These are phyloP conservation scores for Penaeus monodon DNA, from an alignment of 2,888 invertebrate species.

Conservation along the genomic window DNA sequence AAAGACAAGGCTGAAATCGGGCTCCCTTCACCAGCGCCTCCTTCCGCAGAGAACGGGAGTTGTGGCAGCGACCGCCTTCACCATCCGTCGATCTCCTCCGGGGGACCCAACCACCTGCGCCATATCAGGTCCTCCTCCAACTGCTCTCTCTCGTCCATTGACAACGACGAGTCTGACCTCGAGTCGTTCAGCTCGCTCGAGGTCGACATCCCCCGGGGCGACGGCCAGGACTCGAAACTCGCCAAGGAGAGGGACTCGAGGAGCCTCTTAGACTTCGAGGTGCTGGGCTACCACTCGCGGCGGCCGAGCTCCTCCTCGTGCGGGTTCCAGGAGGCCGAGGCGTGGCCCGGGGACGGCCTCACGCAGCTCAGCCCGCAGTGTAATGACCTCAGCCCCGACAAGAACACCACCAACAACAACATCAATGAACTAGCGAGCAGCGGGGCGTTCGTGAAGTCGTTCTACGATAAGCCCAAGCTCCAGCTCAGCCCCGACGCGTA, in stretches of 20 bases:
- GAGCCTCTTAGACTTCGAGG: constrained; percentile 40
- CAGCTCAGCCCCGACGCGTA: constrained; percentile 7
- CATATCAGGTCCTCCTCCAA: constrained; percentile 36
- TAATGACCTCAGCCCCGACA: constrained; percentile 54
- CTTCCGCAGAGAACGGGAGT: constrained; percentile 46
- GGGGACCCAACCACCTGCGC: constrained; percentile 29
- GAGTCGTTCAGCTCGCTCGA: constrained; percentile 57
- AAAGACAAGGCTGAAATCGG: no score
- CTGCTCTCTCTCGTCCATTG: constrained; percentile 46
- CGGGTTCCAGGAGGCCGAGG: constrained; percentile 17
- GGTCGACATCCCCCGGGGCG: constrained; percentile 34
- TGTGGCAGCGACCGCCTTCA: constrained; percentile 52
- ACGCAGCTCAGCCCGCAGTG: constrained; percentile 8
- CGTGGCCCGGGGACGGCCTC: not conserved
- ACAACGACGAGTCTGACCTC: constrained; percentile 51
- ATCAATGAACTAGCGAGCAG: constrained; percentile 40
- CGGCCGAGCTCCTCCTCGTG: constrained; percentile 32
- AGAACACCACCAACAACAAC: constrained; percentile 16
- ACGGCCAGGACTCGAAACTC: constrained; percentile 8
- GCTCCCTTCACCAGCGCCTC: no score
- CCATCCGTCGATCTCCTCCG: constrained; percentile 54
- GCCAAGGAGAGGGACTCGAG: constrained; percentile 22
- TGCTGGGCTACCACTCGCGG: constrained; percentile 30
- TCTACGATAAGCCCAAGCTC: constrained; percentile 56
- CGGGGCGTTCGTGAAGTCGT: constrained; percentile 39